Base-by-base conservation (phyloP, 2,797 vertebrate species). In the Chromis chromis region DNA sequence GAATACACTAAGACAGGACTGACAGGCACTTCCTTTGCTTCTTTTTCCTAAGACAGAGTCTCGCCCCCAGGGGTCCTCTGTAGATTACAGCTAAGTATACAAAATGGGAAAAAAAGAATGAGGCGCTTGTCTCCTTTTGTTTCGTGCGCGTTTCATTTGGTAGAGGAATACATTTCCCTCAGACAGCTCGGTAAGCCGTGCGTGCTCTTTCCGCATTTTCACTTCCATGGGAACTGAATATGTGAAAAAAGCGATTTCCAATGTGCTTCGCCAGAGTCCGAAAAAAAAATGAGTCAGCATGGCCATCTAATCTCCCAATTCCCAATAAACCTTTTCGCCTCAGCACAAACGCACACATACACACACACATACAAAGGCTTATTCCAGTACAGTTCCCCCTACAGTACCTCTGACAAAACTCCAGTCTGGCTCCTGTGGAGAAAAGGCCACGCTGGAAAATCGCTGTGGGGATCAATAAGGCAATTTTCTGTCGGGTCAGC, bases 401-500 rank as follows among this genome's bases (percentile, higher is more conserved):
- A 62, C 61, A 60, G 71, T 67, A 28, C 39, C 46, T 76, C 56
- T 68, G 70, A 80, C 77, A 66, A 80, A 83, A 81, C 66, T 80
- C 80, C 74, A 75, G 77, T 65, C 40, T 61, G 54, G 48, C 44
- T 82, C 52, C 54, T 42, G 54, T 71, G 65, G 64, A 76, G 74
- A 81, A 87, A 89, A 77, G 72, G 67, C 84, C 62, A 75, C 0
- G 24, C 61, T 69, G 62, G 57, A 80, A 89, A 89, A 82, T 84
- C 22, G 12, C 81, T 74, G 74, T 21, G 53, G 82, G 74, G 90
- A 94, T 94, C 93, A 93, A 93, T 94, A 91, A 86, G 81, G 81
- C 83, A 88, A 91, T 93, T 91, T 92, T 90, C 86, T 84, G 81
- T 82, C 40, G 27, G 89, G 87, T 90, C 90, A 91, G 84, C 65